A percentile compares a stretch with the other conserved stretches of the same genome.
These are phyloP conservation scores for Scaptodrosophila lebanonensis DNA, from an alignment of 1,140 invertebrate species.

Conservation along the genomic window DNA sequence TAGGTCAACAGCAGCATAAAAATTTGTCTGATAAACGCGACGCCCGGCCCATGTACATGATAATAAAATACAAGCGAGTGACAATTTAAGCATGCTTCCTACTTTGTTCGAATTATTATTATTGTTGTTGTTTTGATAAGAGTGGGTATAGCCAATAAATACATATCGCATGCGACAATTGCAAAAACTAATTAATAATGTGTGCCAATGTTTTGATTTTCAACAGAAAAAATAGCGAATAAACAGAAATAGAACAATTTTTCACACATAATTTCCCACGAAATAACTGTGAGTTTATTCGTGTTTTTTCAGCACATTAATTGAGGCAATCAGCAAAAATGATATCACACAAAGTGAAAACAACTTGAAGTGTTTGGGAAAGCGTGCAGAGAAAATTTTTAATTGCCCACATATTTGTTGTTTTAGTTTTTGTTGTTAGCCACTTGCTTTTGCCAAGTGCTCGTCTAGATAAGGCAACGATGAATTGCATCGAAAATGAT, in stretches of 20 bases:
- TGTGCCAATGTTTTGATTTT: too few species aligned
- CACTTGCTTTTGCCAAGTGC: too few species aligned
- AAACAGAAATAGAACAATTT: constrained; percentile 42
- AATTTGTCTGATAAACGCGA: neutral
- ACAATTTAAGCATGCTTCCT: constrained; percentile 19
- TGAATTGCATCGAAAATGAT: too few species aligned
- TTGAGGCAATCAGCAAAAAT: constrained; percentile 34
- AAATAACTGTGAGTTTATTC: constrained; percentile 1
- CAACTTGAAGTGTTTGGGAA: constrained; percentile 2
- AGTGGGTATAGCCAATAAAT: neutral
- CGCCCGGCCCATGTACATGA: too few species aligned
- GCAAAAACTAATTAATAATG: too few species aligned
- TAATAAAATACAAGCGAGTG: constrained; percentile 9
- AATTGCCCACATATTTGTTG: too few species aligned
- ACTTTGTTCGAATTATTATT: neutral
- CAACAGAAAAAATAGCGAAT: constrained; percentile 11
- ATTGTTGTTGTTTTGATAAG: constrained; percentile 24
- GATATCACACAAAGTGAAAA: constrained; percentile 35
- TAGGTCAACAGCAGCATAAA: constrained; percentile 40
- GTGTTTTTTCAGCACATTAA: constrained; percentile 19
- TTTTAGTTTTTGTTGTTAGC: too few species aligned
- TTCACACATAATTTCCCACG: constrained; percentile 36
- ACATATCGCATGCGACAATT: constrained; percentile 33
- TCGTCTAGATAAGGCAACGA: too few species aligned
- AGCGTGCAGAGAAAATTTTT: constrained; percentile 13